These are phyloP conservation scores for Choloepus hoffmanni DNA, from an alignment of 2,113 vertebrate genomes.

Conservation along the genomic window DNA sequence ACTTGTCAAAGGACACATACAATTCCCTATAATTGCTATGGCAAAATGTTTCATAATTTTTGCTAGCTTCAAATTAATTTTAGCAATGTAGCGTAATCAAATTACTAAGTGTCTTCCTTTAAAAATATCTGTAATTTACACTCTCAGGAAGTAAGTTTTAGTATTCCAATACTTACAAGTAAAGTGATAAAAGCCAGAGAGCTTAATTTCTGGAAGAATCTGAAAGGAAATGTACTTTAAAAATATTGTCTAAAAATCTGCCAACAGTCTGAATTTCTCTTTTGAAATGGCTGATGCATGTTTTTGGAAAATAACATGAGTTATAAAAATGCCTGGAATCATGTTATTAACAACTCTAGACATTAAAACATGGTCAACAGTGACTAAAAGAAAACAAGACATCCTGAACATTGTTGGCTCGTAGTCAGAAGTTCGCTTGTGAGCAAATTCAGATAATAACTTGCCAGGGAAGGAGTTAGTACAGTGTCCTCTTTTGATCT, in stretches of 20 bases:
- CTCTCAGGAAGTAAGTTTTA: slow-evolving; percentile 73
- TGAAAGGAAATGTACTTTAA: slow-evolving; percentile 59
- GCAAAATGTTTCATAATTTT: slow-evolving; percentile 64
- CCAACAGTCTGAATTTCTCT: slow-evolving; percentile 61
- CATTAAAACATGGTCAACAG: not conserved
- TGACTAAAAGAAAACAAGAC: slow-evolving; percentile 44
- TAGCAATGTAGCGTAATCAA: slow-evolving; percentile 79
- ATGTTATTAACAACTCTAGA: slow-evolving; percentile 32
- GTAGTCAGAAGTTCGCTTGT: slow-evolving; percentile 38
- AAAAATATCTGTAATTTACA: slow-evolving; percentile 76
- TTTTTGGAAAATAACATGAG: slow-evolving; percentile 66
- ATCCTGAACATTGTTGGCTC: slow-evolving; percentile 11
- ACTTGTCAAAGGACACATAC: slow-evolving; percentile 79
- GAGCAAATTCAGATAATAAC: slow-evolving; percentile 26
- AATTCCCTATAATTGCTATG: slow-evolving; percentile 64
- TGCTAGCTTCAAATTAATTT: slow-evolving; percentile 73
- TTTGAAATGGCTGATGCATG: slow-evolving; percentile 51
- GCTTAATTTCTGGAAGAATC: slow-evolving; percentile 71
- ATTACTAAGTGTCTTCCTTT: slow-evolving; percentile 79
- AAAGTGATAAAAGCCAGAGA: slow-evolving; percentile 59
- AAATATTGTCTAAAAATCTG: slow-evolving; percentile 58
- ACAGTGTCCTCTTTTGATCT: not conserved
- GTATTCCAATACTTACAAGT: slow-evolving; percentile 64
- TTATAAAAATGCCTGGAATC: not conserved
- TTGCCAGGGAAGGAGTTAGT: not conserved